A percentile compares a stretch with the other conserved stretches of the same genome.
Evolutionary conservation across 2,888 invertebrate species (phyloP).

Genomic region (Oxystoma pomonae): DNA sequence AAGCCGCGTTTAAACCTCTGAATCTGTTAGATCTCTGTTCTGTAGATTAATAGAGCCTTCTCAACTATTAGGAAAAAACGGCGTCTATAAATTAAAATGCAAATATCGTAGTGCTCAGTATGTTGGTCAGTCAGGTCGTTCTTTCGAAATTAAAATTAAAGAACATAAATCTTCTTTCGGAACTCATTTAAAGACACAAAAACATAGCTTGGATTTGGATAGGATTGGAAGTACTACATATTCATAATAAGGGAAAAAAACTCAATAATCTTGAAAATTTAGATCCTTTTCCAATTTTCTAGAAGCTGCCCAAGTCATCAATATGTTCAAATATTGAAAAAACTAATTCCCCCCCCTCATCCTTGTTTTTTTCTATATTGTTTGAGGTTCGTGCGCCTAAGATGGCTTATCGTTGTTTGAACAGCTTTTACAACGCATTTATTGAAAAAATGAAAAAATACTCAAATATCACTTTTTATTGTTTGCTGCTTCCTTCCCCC

Average conservation of each 20-base stretch:
- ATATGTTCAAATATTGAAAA: too few species aligned
- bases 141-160: background rate
- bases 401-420: too few species aligned
- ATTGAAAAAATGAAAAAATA: too few species aligned
- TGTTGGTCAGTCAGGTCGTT: background rate
- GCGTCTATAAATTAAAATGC: background rate
- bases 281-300: too few species aligned
- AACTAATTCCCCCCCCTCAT: too few species aligned
- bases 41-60: background rate
- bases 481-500: too few species aligned
- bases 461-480: too few species aligned
- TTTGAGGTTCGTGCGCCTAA: too few species aligned
- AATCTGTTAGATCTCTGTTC: background rate
- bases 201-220: background rate
- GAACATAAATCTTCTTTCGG: background rate
- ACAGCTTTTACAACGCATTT: too few species aligned
- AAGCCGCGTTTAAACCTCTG: background rate
- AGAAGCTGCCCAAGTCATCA: too few species aligned
- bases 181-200: background rate
- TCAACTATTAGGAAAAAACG: background rate
- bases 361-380: too few species aligned
- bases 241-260: background rate
- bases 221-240: background rate
- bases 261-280: too few species aligned
- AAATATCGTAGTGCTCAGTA: background rate